Evolutionary conservation across 2,113 vertebrate species (phyloP), one percentile per base, ranked within the genome.

Genomic region (Lampris megalopsis): DNA sequence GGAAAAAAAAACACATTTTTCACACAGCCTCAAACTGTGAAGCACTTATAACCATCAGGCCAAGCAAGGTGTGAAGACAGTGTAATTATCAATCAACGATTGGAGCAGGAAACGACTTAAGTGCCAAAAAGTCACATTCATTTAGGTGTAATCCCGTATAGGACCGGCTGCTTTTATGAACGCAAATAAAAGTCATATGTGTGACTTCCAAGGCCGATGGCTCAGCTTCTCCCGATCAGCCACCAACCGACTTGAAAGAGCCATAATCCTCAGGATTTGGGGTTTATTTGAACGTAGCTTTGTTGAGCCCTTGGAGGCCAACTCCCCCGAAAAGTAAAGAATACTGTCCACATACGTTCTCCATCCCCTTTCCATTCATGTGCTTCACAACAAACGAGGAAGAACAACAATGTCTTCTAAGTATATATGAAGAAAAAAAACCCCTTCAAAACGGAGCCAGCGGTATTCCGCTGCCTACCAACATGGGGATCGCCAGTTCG

Each of bases 121-220:
- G 42, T 62, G 81, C 73, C 78, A 74, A 71, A 71, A 65, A 58
- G 68, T 64, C 5, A 11, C 52, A 63, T 36, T 85, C 62, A 54
- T 67, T 86, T 53, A 58, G 50, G 72, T 71, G 50, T 72, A 67
- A 69, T 71, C 68, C 43, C 43, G 24, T 45, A 1, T 54, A 63
- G 56, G 37, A 7, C n/a, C 9, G 71, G 36, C 75, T 87, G 38
- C 53, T 47, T 57, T 59, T 60, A 63, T 43, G 71, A 49, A 69
- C 2, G 45, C 68, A 84, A 83, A 83, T 75, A 74, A 72, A 79
- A 81, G 45, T 77, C 78, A 79, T 67, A 50, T 80, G 74, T 76
- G 43, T 36, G 6, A 63, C 56, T 82, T 70, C 35, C 4, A 60
- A 72, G 45, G 45, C 61, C 52, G 68, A 84, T 75, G 78, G 74